Evolutionary conservation across 2,888 invertebrate species (phyloP).

Genomic region (Coleophora deauratella): DNA sequence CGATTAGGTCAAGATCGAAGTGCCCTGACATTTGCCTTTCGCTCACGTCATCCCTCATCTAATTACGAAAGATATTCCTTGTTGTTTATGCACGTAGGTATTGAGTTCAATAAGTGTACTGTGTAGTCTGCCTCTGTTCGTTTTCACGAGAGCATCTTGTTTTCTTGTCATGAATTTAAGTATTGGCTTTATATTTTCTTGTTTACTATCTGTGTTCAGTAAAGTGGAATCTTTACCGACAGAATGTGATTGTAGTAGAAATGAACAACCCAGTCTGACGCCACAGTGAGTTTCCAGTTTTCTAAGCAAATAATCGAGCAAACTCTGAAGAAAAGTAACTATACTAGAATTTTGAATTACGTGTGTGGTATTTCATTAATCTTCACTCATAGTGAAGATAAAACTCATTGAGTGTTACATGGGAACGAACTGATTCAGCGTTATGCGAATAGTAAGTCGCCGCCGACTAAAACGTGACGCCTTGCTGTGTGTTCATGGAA

Average conservation of each 20-base stretch:
- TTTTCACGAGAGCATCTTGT: no score
- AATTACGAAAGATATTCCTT: background rate
- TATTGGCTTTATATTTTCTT: no score
- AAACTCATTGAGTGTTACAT: slow-evolving; percentile 14
- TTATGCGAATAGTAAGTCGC: slow-evolving; percentile 1
- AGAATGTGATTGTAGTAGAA: no score
- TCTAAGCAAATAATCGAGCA: no score
- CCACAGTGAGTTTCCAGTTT: no score
- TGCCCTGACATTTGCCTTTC: slow-evolving; percentile 9
- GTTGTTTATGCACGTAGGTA: background rate
- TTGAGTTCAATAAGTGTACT: background rate
- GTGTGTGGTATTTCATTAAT: no score
- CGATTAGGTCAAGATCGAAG: slow-evolving; percentile 32
- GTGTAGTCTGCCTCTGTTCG: background rate
- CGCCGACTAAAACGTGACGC: slow-evolving; percentile 3
- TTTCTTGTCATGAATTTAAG: no score
- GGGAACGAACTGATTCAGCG: slow-evolving; percentile 15
- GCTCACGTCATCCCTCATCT: slow-evolving; percentile 2
- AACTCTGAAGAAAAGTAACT: no score
- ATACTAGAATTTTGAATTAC: no score
- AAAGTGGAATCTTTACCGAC: no score
- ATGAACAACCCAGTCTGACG: no score
- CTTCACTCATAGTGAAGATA: background rate
- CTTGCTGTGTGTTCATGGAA: slow-evolving; percentile 5
- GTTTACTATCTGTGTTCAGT: no score